Conservation (phyloP, 2,113 vertebrate species). For the Chloropsis hardwickii region DNA sequence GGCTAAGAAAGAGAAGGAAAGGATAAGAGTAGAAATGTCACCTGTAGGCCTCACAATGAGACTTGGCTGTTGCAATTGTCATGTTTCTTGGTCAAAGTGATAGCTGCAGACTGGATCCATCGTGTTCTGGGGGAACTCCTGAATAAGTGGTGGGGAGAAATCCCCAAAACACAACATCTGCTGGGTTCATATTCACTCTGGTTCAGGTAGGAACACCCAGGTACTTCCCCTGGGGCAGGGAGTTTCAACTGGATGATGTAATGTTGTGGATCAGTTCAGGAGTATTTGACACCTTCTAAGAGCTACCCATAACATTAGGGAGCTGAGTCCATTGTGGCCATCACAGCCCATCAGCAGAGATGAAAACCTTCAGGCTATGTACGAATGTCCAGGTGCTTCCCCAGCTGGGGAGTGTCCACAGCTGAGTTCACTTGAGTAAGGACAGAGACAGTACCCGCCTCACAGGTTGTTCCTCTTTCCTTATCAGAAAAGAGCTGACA, state of each 20-base stretch:
- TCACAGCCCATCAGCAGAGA: background rate
- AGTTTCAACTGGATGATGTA: background rate
- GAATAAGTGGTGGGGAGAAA: background rate
- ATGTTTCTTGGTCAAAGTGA: background rate
- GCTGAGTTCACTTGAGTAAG: background rate
- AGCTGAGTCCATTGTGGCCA: background rate
- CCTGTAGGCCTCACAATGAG: background rate
- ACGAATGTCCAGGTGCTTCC: accelerated
- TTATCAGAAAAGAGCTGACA: background rate
- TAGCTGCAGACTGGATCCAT: background rate
- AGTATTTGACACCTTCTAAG: background rate
- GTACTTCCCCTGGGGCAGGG: background rate
- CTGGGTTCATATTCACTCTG: background rate
- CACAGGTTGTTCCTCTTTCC: background rate
- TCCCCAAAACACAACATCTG: background rate
- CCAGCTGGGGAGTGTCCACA: background rate
- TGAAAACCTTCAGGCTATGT: background rate
- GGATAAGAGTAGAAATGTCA: background rate
- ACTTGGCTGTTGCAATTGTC: background rate
- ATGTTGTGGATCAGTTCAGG: background rate
- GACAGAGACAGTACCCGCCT: background rate
- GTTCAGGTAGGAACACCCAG: background rate
- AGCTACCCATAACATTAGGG: background rate
- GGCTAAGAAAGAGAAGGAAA: background rate
- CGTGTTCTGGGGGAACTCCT: accelerated